Evolutionary conservation across 1,140 invertebrate genomes (phyloP).

Genomic region (Achatina immaculata): DNA sequence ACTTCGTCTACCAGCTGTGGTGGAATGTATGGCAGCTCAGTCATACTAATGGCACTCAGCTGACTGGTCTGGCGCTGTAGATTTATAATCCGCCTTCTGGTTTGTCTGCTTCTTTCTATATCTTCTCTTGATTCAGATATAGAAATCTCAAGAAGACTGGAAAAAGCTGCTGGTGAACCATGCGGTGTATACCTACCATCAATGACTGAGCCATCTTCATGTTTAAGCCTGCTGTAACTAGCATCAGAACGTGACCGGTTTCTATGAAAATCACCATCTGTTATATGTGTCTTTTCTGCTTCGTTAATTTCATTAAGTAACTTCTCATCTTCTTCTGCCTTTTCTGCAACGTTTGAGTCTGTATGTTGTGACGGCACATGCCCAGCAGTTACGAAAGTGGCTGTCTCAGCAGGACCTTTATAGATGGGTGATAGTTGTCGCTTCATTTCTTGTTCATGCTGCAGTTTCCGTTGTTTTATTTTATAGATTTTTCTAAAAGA

Average conservation of each 20-base stretch:
- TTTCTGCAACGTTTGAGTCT: background rate
- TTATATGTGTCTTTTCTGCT: background rate
- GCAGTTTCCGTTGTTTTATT: background rate
- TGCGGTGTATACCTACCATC: background rate
- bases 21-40: background rate
- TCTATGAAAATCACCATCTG: background rate
- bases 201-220: background rate
- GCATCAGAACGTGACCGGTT: background rate
- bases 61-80: conserved; percentile 12
- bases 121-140: background rate
- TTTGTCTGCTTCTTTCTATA: background rate
- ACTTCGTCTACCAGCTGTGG: background rate
- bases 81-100: background rate
- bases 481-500: background rate
- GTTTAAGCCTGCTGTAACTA: background rate
- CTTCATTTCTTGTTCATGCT: background rate
- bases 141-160: background rate
- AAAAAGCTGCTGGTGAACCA: background rate
- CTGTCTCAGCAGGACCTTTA: background rate
- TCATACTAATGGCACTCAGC: conserved; percentile 11
- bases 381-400: background rate
- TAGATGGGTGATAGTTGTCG: background rate
- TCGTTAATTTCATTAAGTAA: background rate
- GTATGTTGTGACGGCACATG: background rate
- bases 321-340: background rate